Evolutionary conservation across 2,888 invertebrate genomes (phyloP).

Genomic region (Diarsia mendica): DNA sequence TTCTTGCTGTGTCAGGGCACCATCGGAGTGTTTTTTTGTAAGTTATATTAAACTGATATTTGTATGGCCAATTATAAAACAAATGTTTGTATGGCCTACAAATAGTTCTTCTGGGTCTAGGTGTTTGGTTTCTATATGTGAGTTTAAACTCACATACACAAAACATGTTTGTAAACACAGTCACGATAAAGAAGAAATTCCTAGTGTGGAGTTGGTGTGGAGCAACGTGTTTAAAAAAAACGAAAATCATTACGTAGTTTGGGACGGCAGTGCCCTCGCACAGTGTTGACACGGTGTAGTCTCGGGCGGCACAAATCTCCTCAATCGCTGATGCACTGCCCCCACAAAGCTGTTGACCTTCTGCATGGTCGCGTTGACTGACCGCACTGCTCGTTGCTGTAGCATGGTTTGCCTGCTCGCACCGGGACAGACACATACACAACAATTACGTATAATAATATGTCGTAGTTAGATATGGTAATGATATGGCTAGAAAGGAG

Average conservation of each 20-base stretch:
- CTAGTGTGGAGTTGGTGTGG: too few relatives aligned
- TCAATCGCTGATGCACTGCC: constrained; percentile 80
- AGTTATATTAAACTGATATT: background rate
- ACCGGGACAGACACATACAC: constrained; percentile 60
- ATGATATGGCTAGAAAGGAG: too few relatives aligned
- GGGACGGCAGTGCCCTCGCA: constrained; percentile 36
- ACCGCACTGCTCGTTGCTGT: constrained; percentile 78
- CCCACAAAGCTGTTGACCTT: constrained; percentile 83
- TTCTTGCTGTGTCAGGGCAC: background rate
- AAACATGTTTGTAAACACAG: too few relatives aligned
- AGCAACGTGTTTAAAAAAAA: too few relatives aligned
- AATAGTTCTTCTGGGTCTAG: too few relatives aligned
- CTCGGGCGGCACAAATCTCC: constrained; percentile 69
- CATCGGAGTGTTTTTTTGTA: background rate
- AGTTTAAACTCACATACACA: too few relatives aligned
- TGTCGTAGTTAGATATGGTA: background rate
- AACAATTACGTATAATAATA: constrained; percentile 26
- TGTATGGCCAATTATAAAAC: too few relatives aligned
- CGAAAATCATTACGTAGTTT: constrained; percentile 75
- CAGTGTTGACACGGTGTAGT: constrained; percentile 3
- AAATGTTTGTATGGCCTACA: too few relatives aligned
- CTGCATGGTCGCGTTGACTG: constrained; percentile 76
- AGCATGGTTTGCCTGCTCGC: constrained; percentile 83
- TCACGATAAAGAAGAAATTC: too few relatives aligned
- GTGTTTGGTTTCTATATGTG: too few relatives aligned